Evolutionary conservation across 2,113 vertebrate species (phyloP).

Genomic region (Actenoides lindsayi): DNA sequence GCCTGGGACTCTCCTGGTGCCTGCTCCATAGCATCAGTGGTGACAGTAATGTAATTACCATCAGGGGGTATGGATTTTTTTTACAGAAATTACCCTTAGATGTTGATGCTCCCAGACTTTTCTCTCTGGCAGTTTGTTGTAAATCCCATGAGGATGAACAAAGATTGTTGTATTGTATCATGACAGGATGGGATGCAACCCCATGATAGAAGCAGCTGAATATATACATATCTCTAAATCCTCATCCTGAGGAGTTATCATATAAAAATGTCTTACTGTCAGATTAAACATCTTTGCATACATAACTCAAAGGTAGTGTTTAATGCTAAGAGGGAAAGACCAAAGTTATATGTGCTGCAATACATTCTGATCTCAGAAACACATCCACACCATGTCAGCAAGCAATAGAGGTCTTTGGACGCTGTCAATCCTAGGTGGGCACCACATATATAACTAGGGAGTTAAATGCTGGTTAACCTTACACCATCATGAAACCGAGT

Average conservation of each 20-base stretch:
- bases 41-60: no score
- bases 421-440: neutral
- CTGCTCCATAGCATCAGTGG: no score
- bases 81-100: neutral
- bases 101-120: neutral
- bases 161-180: neutral
- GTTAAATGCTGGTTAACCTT: neutral
- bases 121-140: neutral
- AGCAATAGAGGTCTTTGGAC: neutral
- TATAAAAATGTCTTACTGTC: neutral
- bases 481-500: neutral
- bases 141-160: neutral
- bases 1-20: no score
- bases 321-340: neutral
- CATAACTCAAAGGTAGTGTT: neutral
- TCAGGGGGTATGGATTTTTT: neutral
- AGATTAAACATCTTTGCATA: neutral
- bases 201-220: neutral
- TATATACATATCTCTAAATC: neutral
- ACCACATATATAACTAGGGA: neutral
- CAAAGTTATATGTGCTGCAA: neutral
- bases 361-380: neutral
- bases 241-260: neutral
- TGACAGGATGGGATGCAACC: neutral
- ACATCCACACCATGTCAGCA: neutral